Evolutionary conservation across 2,797 vertebrate species (phyloP), one percentile per base, ranked within the genome.

Genomic region (Oreortyx pictus): DNA sequence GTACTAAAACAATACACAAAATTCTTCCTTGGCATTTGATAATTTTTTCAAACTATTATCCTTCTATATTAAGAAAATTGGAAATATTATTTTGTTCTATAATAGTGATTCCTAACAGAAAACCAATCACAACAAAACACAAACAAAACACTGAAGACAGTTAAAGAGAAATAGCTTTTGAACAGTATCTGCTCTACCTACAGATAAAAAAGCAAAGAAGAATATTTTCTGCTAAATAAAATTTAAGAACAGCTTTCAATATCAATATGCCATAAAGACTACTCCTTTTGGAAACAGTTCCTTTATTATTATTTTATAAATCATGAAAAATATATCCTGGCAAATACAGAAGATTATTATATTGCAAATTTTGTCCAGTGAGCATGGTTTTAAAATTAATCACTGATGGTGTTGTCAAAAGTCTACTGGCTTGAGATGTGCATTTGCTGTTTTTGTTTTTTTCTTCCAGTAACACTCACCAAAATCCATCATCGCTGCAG

Each of bases 401-500:
- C 72, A 81, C 8, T 39, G 8, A 4, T 15, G 50, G 12, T 41
- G 60, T n/a, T 41, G 59, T 41, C 33, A 60, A 86, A 86, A 86
- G 27, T n/a, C 13, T 6, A 79, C 7, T 16, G 66, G 70, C 16
- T 87, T 31, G 44, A 84, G 52, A 44, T 81, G 33, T 23, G 22
- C 4, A 88, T 79, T 92, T 84, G 83, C 70, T 52, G 52, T 4
- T 46, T 39, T 67, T 41, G 12, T 41, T 85, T 83, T 93, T 64
- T 46, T 41, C 74, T 92, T 91, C 60, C 64, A 93, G 3, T 57
- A 83, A 43, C 31, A 97, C 98, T 98, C 84, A 99, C 99, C 99
- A 99, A 97, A 98, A 99, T 64, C 99, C 99, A 86, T 99, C 99
- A 73, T 98, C 97, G 89, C 99, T 99, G 94, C 99, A 99, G 19